phyloP scores from a whole-genome alignment of 2,113 vertebrate genomes.

The Archocentrus centrarchus region DNA sequence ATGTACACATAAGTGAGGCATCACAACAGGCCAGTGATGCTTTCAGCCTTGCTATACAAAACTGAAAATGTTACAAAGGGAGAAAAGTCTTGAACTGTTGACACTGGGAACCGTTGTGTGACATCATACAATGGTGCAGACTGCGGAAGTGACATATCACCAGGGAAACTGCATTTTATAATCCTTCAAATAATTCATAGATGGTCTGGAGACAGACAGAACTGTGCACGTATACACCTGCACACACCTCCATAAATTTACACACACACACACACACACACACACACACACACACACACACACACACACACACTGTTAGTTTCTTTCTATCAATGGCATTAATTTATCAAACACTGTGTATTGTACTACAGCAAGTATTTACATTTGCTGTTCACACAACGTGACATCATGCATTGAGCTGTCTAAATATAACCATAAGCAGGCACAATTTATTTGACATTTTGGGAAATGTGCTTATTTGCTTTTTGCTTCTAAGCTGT shows the following conservation, averaged over 20 bases:
- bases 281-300: too few species aligned
- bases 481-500: not conserved
- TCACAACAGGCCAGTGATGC: not conserved
- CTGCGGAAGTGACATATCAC: not conserved
- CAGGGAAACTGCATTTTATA: not conserved
- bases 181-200: not conserved
- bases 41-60: slow-evolving; percentile 1
- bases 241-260: not conserved
- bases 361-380: not conserved
- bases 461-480: not conserved
- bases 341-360: not conserved
- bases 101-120: not conserved
- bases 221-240: not conserved
- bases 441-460: not conserved
- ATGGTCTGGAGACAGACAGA: not conserved
- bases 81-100: not conserved
- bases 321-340: not conserved
- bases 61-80: not conserved
- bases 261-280: not conserved
- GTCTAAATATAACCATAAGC: not conserved
- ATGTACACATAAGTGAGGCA: not conserved
- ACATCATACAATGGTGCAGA: not conserved
- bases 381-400: not conserved
- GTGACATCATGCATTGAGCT: not conserved
- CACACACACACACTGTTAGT: not conserved